Base-by-base conservation (phyloP, 2,888 invertebrate genomes). In the Pterostichus niger region DNA sequence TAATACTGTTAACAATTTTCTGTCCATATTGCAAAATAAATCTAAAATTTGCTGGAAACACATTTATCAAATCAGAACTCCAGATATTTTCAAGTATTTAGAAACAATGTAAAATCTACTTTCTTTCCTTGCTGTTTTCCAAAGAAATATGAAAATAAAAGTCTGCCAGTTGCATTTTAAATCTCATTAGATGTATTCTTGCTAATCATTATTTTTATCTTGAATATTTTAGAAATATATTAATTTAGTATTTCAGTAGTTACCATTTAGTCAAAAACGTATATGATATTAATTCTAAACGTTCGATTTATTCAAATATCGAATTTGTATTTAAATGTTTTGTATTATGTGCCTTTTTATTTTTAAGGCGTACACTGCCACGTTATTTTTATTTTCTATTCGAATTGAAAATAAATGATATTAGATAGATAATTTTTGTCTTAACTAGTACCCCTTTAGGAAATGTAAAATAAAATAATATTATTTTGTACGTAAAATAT, bases 291-390 rank as follows among this genome's bases (percentile, higher is more conserved):
- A 17, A 73, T 75, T 52, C n/a, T 35, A 33, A 64, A 10, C 56
- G 10, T 56, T 40, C 33, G 35, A 77, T 40, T 17, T 56, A 73
- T 49, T 76, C n/a, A 44, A 71, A 17, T 64, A 75, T 77, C 54
- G 40, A 77, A 77, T 56, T 77, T 56, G 56, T 56, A 64, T 71
- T 56, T 56, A 56, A 77, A 40, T 77, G 56, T 40, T 77, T 80
- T 80, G 54, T 80, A 79, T 79, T 79, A 79, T 64, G 79, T 79
- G 64, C 79, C 79, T 79, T 79, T 59, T 79, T 64, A 64, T 61
- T 79, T 78, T 79, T 64, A 79, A 64, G 79, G 79, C 79, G 79
- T 11, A 64, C 79, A 79, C 79, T 79, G 79, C 79, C 79, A 79
- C 79, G 7, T 75, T 75, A 31, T 40, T 77, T 77, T 54, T 11